Percentiles rank a stretch among this genome's conserved stretches.
Conservation (phyloP, 1,140 invertebrate species). For the Drosophila cardini region DNA sequence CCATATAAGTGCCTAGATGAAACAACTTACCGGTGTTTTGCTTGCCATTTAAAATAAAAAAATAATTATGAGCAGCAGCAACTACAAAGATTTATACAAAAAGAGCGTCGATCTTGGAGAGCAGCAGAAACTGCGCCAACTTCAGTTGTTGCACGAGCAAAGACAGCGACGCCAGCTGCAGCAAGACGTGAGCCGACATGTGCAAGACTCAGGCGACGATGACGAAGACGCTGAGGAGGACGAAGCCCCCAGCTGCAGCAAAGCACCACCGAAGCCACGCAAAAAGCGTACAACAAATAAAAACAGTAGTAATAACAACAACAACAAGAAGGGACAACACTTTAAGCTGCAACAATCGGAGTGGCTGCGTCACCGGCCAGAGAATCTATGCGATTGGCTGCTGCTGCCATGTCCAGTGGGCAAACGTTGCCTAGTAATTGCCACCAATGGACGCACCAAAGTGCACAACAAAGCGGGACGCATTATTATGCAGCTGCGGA, state of each 20-base stretch:
- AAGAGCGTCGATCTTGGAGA: constrained; percentile 58
- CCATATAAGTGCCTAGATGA: neutral
- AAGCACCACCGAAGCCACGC: constrained; percentile 32
- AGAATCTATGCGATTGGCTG: constrained; percentile 91
- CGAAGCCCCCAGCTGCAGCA: neutral
- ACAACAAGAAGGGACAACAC: constrained; percentile 9
- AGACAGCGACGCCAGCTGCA: constrained; percentile 79
- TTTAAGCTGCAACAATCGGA: constrained; percentile 88
- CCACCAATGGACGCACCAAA: constrained; percentile 89
- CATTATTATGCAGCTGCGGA: constrained; percentile 87
- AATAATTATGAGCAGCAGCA: constrained; percentile 20
- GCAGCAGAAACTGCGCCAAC: constrained; percentile 61
- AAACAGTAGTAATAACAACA: constrained; percentile 27
- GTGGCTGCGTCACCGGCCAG: constrained; percentile 94
- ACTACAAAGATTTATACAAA: constrained; percentile 63
- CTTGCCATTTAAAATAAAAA: neutral
- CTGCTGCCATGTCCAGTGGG: constrained; percentile 93
- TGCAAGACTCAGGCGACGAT: constrained; percentile 17
- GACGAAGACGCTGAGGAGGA: constrained; percentile 12
- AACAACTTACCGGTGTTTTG: constrained; percentile 24
- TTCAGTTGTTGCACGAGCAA: constrained; percentile 49
- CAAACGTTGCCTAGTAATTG: constrained; percentile 91
- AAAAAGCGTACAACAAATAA: constrained; percentile 14
- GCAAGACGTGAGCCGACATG: constrained; percentile 57
- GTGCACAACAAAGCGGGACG: constrained; percentile 90